Evolutionary conservation across 2,113 vertebrate species (phyloP), one percentile per base, ranked within the genome.

Genomic region (Atrichornis clamosus): DNA sequence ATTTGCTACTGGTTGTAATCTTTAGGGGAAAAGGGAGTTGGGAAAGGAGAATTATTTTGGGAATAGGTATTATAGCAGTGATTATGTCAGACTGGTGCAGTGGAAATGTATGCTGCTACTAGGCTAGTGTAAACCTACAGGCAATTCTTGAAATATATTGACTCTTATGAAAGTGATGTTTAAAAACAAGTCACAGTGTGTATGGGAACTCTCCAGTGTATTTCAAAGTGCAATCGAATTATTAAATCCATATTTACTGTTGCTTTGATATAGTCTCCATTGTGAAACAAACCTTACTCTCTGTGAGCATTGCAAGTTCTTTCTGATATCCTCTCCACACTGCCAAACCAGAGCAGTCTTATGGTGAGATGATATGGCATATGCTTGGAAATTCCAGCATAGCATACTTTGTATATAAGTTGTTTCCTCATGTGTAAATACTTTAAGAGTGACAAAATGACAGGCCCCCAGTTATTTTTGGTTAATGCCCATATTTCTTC

Each of bases 1-100:
- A 60, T 77, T 80, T 93, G 53, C 60, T 94, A 77, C 41, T 94
- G 93, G 94, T 35, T 87, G 77, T 76, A 93, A 74, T 65, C 37
- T 89, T 78, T 72, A 30, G 18, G 37, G 39, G 46, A 39, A 89
- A 89, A 62, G 26, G 32, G 32, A 85, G 20, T 32, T 30, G 24
- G 49, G 15, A 37, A 90, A 74, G 8, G 11, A 62, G 16, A 82
- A 86, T 52, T 91, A 67, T 80, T 70, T 55, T 42, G 84, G 69
- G 55, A 92, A 72, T 50, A 74, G 39, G 9, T 69, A 55, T 76
- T 86, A 65, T 7, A 64, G 20, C 13, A 87, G 32, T 41, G 27
- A 91, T 83, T 80, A 50, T 69, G 39, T 85, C 82, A 63, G 77
- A 87, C 21, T 69, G 26, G 59, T 77, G n/a, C 28, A 44, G 49